These are phyloP conservation scores for Tetragnatha montana DNA, from an alignment of 2,888 invertebrate genomes.

Conservation along the genomic window DNA sequence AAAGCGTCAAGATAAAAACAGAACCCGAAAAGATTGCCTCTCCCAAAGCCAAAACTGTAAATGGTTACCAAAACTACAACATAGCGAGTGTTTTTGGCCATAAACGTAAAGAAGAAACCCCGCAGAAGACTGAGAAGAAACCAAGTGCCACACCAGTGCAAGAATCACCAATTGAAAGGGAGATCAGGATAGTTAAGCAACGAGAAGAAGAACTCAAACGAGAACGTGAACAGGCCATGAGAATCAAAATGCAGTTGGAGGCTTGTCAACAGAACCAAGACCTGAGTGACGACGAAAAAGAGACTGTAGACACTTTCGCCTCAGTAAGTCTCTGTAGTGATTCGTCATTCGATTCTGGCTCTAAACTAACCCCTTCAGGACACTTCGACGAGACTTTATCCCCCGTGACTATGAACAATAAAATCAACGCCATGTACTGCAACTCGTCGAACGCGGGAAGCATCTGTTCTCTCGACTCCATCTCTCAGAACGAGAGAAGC, in stretches of 20 bases:
- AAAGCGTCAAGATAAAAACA: background rate
- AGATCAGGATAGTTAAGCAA: conserved; percentile 78
- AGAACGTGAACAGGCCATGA: conserved; percentile 74
- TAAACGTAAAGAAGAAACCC: conserved; percentile 69
- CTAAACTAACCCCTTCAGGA: conserved; percentile 35
- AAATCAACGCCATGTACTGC: conserved; percentile 49
- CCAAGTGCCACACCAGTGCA: conserved; percentile 49
- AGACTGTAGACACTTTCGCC: conserved; percentile 42
- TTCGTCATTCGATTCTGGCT: conserved; percentile 59
- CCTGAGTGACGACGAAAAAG: conserved; percentile 47
- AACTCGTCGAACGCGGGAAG: conserved; percentile 57
- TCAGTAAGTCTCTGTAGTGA: conserved; percentile 64
- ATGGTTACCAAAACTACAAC: conserved; percentile 54
- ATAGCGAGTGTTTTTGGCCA: conserved; percentile 64
- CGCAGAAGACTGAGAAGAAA: conserved; percentile 49
- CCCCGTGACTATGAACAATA: conserved; percentile 36
- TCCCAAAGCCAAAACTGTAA: conserved; percentile 6
- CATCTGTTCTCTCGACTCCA: conserved; percentile 51
- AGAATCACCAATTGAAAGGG: conserved; percentile 79
- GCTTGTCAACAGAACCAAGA: conserved; percentile 28
- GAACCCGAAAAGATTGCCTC: conserved; percentile 8
- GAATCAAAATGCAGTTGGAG: conserved; percentile 45
- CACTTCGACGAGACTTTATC: conserved; percentile 17
- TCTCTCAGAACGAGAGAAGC: conserved; percentile 46
- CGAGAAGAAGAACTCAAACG: conserved; percentile 78